These are phyloP conservation scores for Gopherus flavomarginatus DNA, from an alignment of 2,113 vertebrate species.

Conservation along the genomic window DNA sequence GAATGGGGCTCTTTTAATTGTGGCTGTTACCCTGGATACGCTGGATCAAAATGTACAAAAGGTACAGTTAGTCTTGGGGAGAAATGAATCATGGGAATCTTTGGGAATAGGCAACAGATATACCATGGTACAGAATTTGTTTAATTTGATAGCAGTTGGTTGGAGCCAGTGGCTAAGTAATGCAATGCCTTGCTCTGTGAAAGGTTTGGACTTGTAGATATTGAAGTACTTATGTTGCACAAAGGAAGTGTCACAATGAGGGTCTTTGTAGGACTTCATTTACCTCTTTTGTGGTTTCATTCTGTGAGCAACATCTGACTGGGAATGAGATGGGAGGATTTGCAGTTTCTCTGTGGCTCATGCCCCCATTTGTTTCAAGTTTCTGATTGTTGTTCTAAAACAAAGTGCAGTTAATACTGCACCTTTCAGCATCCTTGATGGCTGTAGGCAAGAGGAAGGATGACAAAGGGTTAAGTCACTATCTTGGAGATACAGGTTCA, in stretches of 20 bases:
- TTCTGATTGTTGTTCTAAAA: neutral
- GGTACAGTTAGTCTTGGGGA: constrained; percentile 69
- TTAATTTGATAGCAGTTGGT: neutral
- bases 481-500: neutral
- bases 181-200: neutral
- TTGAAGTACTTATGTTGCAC: neutral
- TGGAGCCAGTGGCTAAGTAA: neutral
- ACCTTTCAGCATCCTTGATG: neutral
- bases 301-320: neutral
- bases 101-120: neutral
- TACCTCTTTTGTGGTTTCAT: neutral
- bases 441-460: neutral
- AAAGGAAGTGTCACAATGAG: neutral
- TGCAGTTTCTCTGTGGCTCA: neutral
- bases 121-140: neutral
- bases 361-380: neutral
- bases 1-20: constrained; percentile 89
- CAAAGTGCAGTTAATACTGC: neutral
- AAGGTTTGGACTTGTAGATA: neutral
- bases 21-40: constrained; percentile 85
- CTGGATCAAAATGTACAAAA: constrained; percentile 84
- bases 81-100: neutral
- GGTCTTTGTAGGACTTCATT: neutral
- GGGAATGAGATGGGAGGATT: neutral
- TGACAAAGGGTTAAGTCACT: neutral